Evolutionary conservation across 2,888 invertebrate genomes (phyloP).

Genomic region (Caenorhabditis drosophilae): DNA sequence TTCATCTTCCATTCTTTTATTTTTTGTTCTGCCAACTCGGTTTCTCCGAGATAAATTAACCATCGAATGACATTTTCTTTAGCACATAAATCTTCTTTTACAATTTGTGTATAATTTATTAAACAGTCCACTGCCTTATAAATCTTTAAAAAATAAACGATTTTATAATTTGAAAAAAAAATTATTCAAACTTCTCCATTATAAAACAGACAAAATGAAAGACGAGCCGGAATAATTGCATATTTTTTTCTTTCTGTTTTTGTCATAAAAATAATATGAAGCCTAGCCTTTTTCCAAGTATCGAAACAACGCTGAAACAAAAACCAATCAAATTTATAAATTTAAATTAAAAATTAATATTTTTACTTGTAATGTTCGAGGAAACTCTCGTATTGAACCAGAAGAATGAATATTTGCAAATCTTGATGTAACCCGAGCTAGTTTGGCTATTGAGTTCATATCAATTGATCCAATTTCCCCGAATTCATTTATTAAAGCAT

Average conservation of each 20-base stretch:
- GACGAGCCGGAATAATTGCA: background rate
- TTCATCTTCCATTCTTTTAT: conserved; percentile 16
- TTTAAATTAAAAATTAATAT: background rate
- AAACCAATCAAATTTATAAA: background rate
- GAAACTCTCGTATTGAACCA: background rate
- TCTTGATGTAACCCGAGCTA: conserved; percentile 1
- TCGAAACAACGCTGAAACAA: background rate
- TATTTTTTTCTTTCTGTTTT: background rate
- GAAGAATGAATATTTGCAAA: background rate
- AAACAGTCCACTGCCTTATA: conserved; percentile 24
- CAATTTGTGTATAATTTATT: conserved; percentile 17
- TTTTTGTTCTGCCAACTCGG: conserved; percentile 20
- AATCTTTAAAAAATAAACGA: background rate
- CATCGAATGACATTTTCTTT: conserved; percentile 21
- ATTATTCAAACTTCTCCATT: conserved; percentile 4
- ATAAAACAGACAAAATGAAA: background rate
- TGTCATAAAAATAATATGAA: background rate
- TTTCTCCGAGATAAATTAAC: conserved; percentile 31
- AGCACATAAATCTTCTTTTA: conserved; percentile 11
- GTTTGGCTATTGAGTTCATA: background rate
- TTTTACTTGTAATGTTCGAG: background rate
- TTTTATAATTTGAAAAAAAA: background rate
- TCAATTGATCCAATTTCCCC: background rate
- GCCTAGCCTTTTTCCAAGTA: background rate
- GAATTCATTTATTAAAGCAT: background rate